Evolutionary conservation across 2,113 vertebrate species (phyloP), one percentile per base, ranked within the genome.

Genomic region (Cynocephalus volans): DNA sequence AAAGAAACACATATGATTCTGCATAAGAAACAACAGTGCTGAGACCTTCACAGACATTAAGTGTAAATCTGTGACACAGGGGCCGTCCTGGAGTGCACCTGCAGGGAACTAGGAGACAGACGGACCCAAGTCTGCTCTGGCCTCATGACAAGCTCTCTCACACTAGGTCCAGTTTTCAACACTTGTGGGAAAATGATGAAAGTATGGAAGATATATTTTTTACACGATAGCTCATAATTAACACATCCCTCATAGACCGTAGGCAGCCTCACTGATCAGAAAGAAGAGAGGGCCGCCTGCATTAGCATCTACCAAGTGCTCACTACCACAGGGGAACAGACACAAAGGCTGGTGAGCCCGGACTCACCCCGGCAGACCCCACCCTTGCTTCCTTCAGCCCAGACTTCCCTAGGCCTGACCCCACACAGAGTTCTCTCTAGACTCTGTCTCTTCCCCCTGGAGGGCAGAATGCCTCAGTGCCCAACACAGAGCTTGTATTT

Each of bases 371-470:
- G 17, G 36, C 8, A 33, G 56, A 26, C 4, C 5, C 41, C 8
- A 3, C 11, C 8, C 2, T 50, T 3, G 4, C 8, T 62, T 48
- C 28, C 28, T 36, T 87, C 31, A 31, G 12, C 48, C 41, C 41
- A 41, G 41, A 41, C 41, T 41, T 41, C 41, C 5, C n/a, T 13
- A 50, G 28, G 3, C 23, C 65, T 58, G 36, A 62, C 56, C 56
- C 17, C 2, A 9, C 6, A n/a, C 23, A 58, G 11, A 56, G 21
- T 36, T 2, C 26, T 33, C 26, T 54, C 77, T 79, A 56, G 19
- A 54, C 1, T 1, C 36, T 2, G 1, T 28, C 26, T 13, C 23
- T 24, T 31, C 10, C 33, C 24, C 31, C 56, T 12, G 3, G 9
- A n/a, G 2, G 8, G 24, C 2, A 15, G 56, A 65, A 28, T 15